Evolutionary conservation across 2,797 vertebrate species (phyloP), one percentile per base, ranked within the genome.

Genomic region (Uromys caudimaculatus): DNA sequence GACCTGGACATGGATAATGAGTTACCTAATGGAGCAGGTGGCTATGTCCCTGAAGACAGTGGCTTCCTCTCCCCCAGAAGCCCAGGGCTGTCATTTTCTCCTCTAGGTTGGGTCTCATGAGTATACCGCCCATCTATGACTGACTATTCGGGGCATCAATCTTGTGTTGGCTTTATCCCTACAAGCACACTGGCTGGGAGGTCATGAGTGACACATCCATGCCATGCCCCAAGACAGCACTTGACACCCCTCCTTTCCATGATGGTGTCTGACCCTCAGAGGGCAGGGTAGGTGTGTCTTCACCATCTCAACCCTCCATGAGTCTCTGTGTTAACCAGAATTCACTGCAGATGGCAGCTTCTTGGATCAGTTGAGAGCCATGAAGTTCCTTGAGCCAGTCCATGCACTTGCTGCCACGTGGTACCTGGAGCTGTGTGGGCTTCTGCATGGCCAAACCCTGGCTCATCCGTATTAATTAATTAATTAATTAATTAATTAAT

Each of bases 271-370:
- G 58, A 47, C 29, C 4, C 29, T 50, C 47, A 21, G 38, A 35
- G 29, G 23, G 7, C 24, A 10, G 44, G 56, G 24, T 14, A 29
- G 56, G 27, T 44, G 27, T 60, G 14, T 11, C 24, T 82, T 44
- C 27, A 8, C 21, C 2, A 21, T 32, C 58, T 21, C 16, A 1
- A 32, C 27, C 58, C 38, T 44, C 16, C 58, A 1, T 0, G 1
- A 35, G 5, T 21, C 17, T 13, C 41, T 35, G 29, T 13, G 29
- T 8, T 23, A 47, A 64, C 29, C 27, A 14, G 24, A 16, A 35
- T 35, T 50, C 29, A 7, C 44, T 35, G 29, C 17, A 84, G 29
- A 84, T 1, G 44, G 60, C 58, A 32, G 58, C 27, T 23, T 35
- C 29, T 13, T 6, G 35, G 17, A 35, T 35, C 5, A 47, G 60